Evolutionary conservation across 2,113 vertebrate species (phyloP).

Genomic region (Artemisiospiza belli): DNA sequence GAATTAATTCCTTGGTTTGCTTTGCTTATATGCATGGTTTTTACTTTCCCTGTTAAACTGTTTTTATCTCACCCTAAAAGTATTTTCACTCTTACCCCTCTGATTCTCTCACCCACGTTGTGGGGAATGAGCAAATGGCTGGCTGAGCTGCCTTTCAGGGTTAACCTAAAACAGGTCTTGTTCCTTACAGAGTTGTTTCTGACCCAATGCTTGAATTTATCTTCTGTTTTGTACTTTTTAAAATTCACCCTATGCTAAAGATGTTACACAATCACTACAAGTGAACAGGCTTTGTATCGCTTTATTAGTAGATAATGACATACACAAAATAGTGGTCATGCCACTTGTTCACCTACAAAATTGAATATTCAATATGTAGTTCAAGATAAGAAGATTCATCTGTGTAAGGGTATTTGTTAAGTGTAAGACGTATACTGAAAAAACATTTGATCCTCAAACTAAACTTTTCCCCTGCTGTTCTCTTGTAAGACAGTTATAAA

Average conservation of each 20-base stretch:
- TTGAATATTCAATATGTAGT: not conserved
- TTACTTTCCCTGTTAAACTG: not conserved
- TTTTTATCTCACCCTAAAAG: not conserved
- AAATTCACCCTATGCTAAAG: not conserved
- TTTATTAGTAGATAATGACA: not conserved
- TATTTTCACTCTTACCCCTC: not conserved
- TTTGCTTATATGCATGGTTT: accelerated
- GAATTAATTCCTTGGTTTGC: not conserved
- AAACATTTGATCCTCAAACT: not conserved
- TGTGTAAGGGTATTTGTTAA: not conserved
- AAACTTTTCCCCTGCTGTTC: not conserved
- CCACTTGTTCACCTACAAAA: not conserved
- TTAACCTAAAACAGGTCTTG: not conserved
- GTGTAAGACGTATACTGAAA: not conserved
- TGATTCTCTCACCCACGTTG: accelerated
- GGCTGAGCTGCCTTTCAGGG: not conserved
- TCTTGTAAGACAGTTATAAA: not conserved
- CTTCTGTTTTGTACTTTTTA: not conserved
- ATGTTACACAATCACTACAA: not conserved
- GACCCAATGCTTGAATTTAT: not conserved
- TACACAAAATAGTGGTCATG: not conserved
- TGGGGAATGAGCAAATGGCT: accelerated
- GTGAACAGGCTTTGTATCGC: not conserved
- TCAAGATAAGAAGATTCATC: not conserved
- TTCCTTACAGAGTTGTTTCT: not conserved